phyloP scores from a whole-genome alignment of 2,888 invertebrate genomes.

The Lycocerus yunnanus region DNA sequence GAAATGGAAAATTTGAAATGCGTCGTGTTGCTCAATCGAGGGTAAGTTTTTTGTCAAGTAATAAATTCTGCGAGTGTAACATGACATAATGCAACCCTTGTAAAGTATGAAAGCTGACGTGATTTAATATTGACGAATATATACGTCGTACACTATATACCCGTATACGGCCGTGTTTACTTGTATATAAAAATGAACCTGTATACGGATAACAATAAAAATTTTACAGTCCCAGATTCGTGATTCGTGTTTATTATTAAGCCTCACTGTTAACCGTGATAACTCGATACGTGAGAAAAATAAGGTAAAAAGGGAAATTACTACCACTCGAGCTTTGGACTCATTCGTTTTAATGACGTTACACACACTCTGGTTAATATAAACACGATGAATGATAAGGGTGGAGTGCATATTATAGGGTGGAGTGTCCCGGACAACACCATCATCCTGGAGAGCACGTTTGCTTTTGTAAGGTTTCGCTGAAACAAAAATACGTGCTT shows the following conservation, averaged over 20 bases:
- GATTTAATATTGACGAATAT: constrained; percentile 15
- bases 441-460: neutral
- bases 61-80: neutral
- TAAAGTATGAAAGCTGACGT: constrained; percentile 4
- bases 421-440: constrained; percentile 1
- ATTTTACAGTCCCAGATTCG: constrained; percentile 20
- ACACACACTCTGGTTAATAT: constrained; percentile 19
- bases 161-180: neutral
- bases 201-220: constrained; percentile 20
- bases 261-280: constrained; percentile 15
- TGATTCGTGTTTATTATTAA: constrained; percentile 26
- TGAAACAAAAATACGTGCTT: constrained; percentile 9
- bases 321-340: constrained; percentile 6
- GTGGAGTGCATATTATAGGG: neutral
- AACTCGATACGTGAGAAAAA: constrained; percentile 23
- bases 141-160: neutral
- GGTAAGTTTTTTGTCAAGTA: neutral
- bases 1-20: neutral
- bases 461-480: constrained; percentile 4
- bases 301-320: constrained; percentile 13
- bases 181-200: constrained; percentile 9
- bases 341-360: constrained; percentile 20
- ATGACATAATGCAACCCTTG: neutral
- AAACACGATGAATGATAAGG: constrained; percentile 18
- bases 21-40: neutral